These are phyloP conservation scores for Rhynchonycteris naso DNA, from an alignment of 2,797 vertebrate genomes.

Conservation along the genomic window DNA sequence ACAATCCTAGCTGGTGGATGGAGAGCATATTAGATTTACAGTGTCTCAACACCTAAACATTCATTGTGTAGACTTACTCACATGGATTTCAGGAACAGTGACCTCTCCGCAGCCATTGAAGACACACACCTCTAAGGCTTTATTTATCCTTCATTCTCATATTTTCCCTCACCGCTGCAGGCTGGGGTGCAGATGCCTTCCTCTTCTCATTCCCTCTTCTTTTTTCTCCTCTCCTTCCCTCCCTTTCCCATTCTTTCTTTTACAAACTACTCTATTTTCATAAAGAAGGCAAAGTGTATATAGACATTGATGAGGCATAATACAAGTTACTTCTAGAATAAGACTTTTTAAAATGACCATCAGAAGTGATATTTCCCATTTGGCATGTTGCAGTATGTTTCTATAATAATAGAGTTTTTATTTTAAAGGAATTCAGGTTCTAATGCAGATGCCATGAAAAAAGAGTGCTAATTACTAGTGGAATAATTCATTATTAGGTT, in stretches of 20 bases:
- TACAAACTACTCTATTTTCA: not conserved
- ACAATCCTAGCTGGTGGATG: not conserved
- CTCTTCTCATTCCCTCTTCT: rapidly evolving
- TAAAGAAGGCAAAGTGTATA: not conserved
- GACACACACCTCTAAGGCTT: not conserved
- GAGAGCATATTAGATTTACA: not conserved
- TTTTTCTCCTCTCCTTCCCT: rapidly evolving
- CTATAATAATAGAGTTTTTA: not conserved
- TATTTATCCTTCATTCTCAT: not conserved
- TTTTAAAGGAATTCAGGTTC: not conserved
- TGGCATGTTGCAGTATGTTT: not conserved
- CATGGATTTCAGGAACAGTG: not conserved
- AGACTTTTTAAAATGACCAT: not conserved
- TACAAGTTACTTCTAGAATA: not conserved
- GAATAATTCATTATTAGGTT: not conserved
- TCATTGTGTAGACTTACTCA: not conserved
- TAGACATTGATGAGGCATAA: not conserved
- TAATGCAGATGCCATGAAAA: not conserved
- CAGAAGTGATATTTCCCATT: not conserved
- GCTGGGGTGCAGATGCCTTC: not conserved
- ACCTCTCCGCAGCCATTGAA: not conserved
- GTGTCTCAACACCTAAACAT: not conserved
- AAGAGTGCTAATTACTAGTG: not conserved
- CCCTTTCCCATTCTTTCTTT: not conserved
- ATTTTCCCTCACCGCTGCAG: not conserved